Conservation (phyloP, 2,888 invertebrate genomes). For the Hypercompe scribonia region DNA sequence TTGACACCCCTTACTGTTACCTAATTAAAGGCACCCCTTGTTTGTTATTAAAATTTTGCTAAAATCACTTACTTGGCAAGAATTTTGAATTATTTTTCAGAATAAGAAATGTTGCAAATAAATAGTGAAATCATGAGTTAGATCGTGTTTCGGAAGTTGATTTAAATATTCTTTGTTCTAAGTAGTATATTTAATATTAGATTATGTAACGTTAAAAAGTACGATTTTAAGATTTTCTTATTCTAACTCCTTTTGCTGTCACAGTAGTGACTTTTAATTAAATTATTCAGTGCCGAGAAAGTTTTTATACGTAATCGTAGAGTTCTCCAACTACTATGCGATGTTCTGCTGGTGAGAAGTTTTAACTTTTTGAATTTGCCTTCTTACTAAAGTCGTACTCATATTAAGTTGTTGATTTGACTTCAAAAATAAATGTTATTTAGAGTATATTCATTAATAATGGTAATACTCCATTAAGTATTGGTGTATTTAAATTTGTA, state of each 20-base stretch:
- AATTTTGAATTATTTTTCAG: neutral
- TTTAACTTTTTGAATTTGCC: neutral
- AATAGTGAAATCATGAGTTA: neutral
- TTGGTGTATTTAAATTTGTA: neutral
- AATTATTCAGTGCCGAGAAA: neutral
- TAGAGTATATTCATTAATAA: neutral
- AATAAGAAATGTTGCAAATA: neutral
- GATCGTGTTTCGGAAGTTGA: neutral
- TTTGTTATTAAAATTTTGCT: no score
- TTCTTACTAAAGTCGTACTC: neutral
- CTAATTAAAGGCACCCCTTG: neutral
- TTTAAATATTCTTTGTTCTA: neutral
- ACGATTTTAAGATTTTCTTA: neutral
- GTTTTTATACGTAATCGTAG: neutral
- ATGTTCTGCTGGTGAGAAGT: neutral
- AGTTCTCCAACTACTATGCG: neutral
- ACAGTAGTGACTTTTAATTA: neutral
- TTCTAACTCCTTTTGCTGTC: no score
- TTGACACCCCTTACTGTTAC: neutral
- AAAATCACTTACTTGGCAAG: neutral
- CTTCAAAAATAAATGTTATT: neutral
- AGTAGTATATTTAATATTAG: neutral
- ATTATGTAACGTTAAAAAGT: neutral
- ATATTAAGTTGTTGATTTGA: neutral
- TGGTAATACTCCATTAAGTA: neutral